Base-by-base conservation (phyloP, 2,113 vertebrate species). In the Oxygymnocypris stewartii region DNA sequence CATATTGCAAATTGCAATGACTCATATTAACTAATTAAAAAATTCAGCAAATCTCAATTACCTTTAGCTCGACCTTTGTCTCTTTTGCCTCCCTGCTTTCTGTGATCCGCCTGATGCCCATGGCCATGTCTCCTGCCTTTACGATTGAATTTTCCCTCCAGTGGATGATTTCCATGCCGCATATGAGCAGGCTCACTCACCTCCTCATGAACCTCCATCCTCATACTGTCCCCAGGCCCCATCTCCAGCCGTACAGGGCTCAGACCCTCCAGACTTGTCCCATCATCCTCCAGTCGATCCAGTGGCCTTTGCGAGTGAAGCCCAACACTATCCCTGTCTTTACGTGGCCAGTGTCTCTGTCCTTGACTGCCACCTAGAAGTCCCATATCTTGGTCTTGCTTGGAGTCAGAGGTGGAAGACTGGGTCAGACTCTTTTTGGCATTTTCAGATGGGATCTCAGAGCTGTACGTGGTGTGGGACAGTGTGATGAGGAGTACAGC, bases 31-130 rank as follows among this genome's bases (percentile, higher is more conserved):
- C 18, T 20, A 71, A 40, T 13, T 4, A 71, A 35, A n/a, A 42
- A 23, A 25, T 49, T 25, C 25, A 57, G 31, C 31, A 37, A 59
- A 51, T 40, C 4, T 81, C 13, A 51, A 20, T 28, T 63, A 81
- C 88, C 87, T 87, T 87, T 76, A 16, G 31, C 35, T n/a, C 59
- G 42, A n/a, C 94, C 94, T 89, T 96, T 96, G 76, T 97, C 96
- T 79, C 89, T 94, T 2, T 94, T 94, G 0, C 95, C 92, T 59
- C 95, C 96, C 7, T 96, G 95, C 75, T 94, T 96, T 88, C 93
- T 93, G 90, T 93, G 90, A n/a, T 93, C 92, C 67, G 90, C 85
- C 20, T 92, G 90, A 18, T 93, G 93, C 18, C 90, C 76, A 4
- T 13, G 85, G 18, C 89, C 88, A 3, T 94, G 95, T 40, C 95